A percentile compares a stretch with the other conserved stretches of the same genome.
Evolutionary conservation across 2,888 invertebrate genomes (phyloP).

Genomic region (Monopis laevigella): DNA sequence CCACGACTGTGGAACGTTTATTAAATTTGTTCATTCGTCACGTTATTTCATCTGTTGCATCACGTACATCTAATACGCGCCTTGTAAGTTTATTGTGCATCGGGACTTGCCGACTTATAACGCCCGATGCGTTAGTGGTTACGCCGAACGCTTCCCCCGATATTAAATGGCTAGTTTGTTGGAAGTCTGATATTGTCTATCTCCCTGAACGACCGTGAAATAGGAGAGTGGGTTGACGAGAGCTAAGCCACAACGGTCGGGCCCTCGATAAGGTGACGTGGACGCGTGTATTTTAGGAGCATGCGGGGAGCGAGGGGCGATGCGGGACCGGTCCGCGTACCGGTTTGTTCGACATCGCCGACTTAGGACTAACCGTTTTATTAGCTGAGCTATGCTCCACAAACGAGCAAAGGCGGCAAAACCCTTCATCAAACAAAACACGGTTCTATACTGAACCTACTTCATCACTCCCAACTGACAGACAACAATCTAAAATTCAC

Average conservation of each 20-base stretch:
- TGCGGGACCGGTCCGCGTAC: conserved; percentile 53
- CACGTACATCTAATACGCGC: conserved; percentile 25
- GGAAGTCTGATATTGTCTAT: conserved; percentile 40
- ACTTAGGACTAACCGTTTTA: conserved; percentile 60
- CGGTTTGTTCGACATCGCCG: conserved; percentile 51
- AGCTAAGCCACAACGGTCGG: conserved; percentile 46
- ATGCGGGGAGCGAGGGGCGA: conserved; percentile 33
- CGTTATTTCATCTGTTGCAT: conserved; percentile 38
- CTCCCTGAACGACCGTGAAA: conserved; percentile 41
- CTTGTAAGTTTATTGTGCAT: no score
- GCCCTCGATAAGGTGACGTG: conserved; percentile 56
- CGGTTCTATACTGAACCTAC: no score
- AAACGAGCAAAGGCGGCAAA: conserved; percentile 30
- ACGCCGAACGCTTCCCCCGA: conserved; percentile 31
- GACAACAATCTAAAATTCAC: no score
- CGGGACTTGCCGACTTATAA: no score
- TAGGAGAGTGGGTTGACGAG: conserved; percentile 49
- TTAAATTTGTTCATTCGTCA: conserved; percentile 31
- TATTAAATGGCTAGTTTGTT: conserved; percentile 44
- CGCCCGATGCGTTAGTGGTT: no score
- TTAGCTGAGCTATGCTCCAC: conserved; percentile 59
- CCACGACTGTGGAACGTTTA: conserved; percentile 39
- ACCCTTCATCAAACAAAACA: conserved; percentile 1
- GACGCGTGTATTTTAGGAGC: conserved; percentile 57
- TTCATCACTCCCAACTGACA: no score